A percentile compares a stretch with the other conserved stretches of the same genome.
Conservation (phyloP, 1,140 invertebrate genomes). For the Rhizoglyphus robini region DNA sequence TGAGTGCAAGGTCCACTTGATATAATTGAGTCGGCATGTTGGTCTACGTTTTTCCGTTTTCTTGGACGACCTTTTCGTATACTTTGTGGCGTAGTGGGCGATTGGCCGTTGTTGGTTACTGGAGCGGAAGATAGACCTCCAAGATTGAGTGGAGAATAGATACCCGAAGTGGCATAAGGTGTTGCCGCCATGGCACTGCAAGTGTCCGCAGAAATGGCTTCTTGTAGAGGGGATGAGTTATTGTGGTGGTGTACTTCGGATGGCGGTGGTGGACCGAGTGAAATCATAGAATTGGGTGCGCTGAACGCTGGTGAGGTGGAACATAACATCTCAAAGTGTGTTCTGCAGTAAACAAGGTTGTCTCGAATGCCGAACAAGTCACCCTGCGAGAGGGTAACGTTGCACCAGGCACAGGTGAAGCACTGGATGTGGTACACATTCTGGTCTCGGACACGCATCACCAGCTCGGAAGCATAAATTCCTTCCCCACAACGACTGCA, state of each 20-base stretch:
- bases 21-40: neutral
- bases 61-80: constrained; percentile 65
- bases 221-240: neutral
- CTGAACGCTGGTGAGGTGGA: neutral
- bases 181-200: constrained; percentile 21
- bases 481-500: constrained; percentile 69
- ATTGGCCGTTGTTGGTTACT: constrained; percentile 26
- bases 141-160: constrained; percentile 28
- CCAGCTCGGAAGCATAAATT: constrained; percentile 71
- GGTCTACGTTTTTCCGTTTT: constrained; percentile 48
- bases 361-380: constrained; percentile 63
- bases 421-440: constrained; percentile 78
- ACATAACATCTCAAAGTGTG: constrained; percentile 35
- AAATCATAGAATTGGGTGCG: neutral
- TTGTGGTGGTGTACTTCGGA: neutral
- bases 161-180: constrained; percentile 31
- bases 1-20: neutral
- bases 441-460: constrained; percentile 68
- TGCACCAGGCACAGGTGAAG: constrained; percentile 75
- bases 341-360: constrained; percentile 37
- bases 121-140: constrained; percentile 29
- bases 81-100: constrained; percentile 41
- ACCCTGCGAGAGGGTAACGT: constrained; percentile 44
- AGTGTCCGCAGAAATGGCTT: neutral
- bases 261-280: neutral